These are phyloP conservation scores for Chelon auratus DNA, from an alignment of 2,797 vertebrate species.

Conservation along the genomic window DNA sequence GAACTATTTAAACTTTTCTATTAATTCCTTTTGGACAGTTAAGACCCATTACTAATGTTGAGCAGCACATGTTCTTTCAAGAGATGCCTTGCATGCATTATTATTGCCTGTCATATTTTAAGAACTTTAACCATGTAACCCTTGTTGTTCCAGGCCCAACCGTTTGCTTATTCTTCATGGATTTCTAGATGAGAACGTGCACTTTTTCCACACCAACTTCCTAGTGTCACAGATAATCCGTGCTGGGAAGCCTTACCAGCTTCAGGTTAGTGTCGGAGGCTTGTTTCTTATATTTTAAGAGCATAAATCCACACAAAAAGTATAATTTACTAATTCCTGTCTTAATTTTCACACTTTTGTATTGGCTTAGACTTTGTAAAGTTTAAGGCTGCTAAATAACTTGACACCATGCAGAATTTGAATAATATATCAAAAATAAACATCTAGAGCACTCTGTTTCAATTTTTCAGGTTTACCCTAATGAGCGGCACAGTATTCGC, in stretches of 20 bases:
- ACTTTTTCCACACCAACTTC: conserved; percentile 99
- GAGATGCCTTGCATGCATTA: background rate
- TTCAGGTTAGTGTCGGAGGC: conserved; percentile 86
- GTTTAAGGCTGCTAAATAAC: background rate
- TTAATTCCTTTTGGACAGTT: background rate
- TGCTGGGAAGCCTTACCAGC: conserved; percentile 97
- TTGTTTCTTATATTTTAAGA: background rate
- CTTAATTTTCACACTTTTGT: background rate
- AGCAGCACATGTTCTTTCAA: background rate
- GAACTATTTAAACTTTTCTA: conserved; percentile 4
- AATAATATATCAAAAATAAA: background rate
- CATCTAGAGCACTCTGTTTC: background rate
- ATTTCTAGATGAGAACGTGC: conserved; percentile 98
- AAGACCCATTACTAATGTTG: background rate
- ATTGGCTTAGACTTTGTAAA: background rate
- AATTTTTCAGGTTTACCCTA: conserved; percentile 92
- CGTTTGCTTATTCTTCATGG: conserved; percentile 97
- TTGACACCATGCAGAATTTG: background rate
- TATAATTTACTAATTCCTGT: background rate
- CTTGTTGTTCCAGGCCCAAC: conserved; percentile 88
- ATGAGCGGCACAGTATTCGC: conserved; percentile 98
- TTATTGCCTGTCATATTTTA: background rate
- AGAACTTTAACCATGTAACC: background rate
- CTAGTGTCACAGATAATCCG: conserved; percentile 98
- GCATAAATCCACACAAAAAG: background rate